Percentiles rank a stretch among this genome's conserved stretches.
phyloP scores from a whole-genome alignment of 2,888 invertebrate species.

The Cotesia congregata region DNA sequence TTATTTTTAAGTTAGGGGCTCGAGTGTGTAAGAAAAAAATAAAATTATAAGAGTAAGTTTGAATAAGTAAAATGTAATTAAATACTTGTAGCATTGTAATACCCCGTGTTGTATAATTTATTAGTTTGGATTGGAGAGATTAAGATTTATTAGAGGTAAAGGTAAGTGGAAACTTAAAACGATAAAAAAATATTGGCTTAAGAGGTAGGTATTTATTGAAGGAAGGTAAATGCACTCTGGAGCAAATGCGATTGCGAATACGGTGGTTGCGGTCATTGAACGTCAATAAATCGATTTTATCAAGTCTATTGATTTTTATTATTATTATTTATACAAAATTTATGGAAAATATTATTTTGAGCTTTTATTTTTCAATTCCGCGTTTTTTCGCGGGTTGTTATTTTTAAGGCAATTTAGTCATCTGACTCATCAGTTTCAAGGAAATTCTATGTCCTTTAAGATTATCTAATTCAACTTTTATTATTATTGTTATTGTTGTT shows the following conservation, averaged over 20 bases:
- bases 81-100: neutral
- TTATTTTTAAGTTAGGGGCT: neutral
- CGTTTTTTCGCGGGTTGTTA: too few species aligned
- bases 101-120: neutral
- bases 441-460: too few species aligned
- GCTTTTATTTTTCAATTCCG: too few species aligned
- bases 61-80: neutral
- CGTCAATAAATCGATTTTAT: constrained; percentile 20
- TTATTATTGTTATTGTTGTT: neutral
- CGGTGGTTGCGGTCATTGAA: constrained; percentile 10
- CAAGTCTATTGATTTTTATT: neutral
- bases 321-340: neutral
- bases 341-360: too few species aligned
- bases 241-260: neutral
- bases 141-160: neutral
- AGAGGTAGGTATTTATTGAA: constrained; percentile 15
- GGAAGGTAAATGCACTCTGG: constrained; percentile 25
- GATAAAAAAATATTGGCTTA: constrained; percentile 1
- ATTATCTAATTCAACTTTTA: too few species aligned
- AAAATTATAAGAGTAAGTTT: neutral
- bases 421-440: too few species aligned
- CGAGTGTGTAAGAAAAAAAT: too few species aligned
- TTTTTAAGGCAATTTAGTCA: too few species aligned
- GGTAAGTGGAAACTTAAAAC: neutral
- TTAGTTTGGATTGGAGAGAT: neutral